Evolutionary conservation across 2,797 vertebrate species (phyloP).

Genomic region (Falco cherrug): DNA sequence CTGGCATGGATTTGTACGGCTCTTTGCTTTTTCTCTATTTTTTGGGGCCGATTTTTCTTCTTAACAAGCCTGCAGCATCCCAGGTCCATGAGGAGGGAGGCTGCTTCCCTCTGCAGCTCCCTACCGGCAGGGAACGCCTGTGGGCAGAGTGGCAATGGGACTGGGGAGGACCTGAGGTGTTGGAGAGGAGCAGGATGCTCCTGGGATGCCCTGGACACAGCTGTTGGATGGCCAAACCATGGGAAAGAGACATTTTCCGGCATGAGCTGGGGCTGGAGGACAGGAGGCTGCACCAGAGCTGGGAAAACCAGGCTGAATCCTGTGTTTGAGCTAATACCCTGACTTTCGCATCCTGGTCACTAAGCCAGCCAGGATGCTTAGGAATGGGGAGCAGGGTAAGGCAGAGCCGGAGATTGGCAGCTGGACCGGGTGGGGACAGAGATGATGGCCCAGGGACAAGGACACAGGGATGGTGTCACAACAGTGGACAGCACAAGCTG

Average conservation of each 20-base stretch:
- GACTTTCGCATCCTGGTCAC: fast-evolving
- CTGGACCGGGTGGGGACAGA: background rate
- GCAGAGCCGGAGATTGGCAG: background rate
- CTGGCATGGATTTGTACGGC: background rate
- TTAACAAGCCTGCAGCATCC: background rate
- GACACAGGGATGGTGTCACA: background rate
- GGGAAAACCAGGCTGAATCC: background rate
- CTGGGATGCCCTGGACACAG: background rate
- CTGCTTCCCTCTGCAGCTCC: background rate
- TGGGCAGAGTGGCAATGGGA: background rate
- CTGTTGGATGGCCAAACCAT: background rate
- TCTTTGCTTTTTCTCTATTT: background rate
- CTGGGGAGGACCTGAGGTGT: background rate
- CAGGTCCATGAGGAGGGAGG: background rate
- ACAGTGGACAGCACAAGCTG: background rate
- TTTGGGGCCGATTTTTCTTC: background rate
- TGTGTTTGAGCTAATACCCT: background rate
- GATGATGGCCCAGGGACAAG: background rate
- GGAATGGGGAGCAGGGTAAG: background rate
- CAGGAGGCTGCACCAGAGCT: background rate
- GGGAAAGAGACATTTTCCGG: background rate
- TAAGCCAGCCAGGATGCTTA: background rate
- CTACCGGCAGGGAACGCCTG: background rate
- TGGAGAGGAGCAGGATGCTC: background rate
- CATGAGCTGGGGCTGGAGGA: background rate